Conservation (phyloP, 2,797 vertebrate species). For the Ctenochaetus hawaiiensis region DNA sequence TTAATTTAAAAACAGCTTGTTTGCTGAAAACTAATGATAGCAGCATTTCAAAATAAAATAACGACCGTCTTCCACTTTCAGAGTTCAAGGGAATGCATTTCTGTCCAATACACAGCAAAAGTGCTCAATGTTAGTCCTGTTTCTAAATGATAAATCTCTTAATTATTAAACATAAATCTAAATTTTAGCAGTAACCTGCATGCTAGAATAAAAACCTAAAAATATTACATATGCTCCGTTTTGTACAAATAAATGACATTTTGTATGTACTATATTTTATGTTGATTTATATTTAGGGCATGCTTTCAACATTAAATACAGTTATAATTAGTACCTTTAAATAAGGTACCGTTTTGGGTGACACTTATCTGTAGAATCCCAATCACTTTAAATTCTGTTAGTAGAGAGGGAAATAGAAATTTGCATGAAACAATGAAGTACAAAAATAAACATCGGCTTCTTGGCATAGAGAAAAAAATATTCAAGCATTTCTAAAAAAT, state of each 20-base stretch:
- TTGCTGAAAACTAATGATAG: constrained; percentile 84
- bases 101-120: constrained; percentile 79
- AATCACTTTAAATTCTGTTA: constrained; percentile 71
- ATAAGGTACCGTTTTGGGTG: constrained; percentile 68
- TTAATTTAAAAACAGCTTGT: constrained; percentile 85
- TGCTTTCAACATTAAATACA: constrained; percentile 84
- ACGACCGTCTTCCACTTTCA: constrained; percentile 59
- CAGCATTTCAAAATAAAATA: constrained; percentile 86
- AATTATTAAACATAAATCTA: constrained; percentile 70
- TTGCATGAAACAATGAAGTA: constrained; percentile 83
- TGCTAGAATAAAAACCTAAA: constrained; percentile 83
- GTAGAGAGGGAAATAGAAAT: constrained; percentile 79
- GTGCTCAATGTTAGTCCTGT: constrained; percentile 76
- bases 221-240: constrained; percentile 79
- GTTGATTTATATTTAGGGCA: constrained; percentile 80
- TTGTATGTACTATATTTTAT: constrained; percentile 72
- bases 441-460: constrained; percentile 89
- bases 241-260: constrained; percentile 83
- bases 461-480: constrained; percentile 86
- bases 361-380: constrained; percentile 67
- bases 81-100: constrained; percentile 68
- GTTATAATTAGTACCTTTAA: constrained; percentile 67
- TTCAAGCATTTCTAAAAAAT: constrained; percentile 85
- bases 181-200: constrained; percentile 81
- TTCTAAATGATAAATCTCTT: constrained; percentile 70